phyloP scores from a whole-genome alignment of 2,113 vertebrate species.

The Sceloporus undulatus region DNA sequence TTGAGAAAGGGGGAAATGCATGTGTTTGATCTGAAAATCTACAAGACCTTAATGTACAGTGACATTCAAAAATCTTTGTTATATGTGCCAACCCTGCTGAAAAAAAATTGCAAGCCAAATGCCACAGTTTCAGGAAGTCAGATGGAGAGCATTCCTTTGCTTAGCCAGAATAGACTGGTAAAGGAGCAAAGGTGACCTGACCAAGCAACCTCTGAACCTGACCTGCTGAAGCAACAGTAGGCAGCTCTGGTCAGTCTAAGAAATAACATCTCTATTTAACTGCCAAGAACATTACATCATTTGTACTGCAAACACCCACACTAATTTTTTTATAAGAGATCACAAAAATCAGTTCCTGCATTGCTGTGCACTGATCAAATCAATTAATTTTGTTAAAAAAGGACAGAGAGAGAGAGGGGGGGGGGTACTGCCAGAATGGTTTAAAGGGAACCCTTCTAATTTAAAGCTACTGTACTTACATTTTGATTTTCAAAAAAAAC shows the following conservation, averaged over 20 bases:
- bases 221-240: background rate
- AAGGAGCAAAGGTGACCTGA: background rate
- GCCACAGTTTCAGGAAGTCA: conserved; percentile 22
- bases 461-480: background rate
- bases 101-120: background rate
- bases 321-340: background rate
- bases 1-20: background rate
- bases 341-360: background rate
- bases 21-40: background rate
- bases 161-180: background rate
- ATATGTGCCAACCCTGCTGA: background rate
- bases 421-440: background rate
- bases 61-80: background rate
- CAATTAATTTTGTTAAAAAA: background rate
- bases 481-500: background rate
- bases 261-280: background rate
- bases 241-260: background rate
- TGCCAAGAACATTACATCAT: background rate
- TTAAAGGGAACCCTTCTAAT: background rate
- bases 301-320: background rate
- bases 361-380: background rate
- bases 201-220: background rate
- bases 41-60: background rate
- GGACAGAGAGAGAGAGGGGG: no score
- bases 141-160: background rate